A percentile compares a stretch with the other conserved stretches of the same genome.
phyloP scores from a whole-genome alignment of 1,140 invertebrate genomes.

The Acromyrmex heyeri region DNA sequence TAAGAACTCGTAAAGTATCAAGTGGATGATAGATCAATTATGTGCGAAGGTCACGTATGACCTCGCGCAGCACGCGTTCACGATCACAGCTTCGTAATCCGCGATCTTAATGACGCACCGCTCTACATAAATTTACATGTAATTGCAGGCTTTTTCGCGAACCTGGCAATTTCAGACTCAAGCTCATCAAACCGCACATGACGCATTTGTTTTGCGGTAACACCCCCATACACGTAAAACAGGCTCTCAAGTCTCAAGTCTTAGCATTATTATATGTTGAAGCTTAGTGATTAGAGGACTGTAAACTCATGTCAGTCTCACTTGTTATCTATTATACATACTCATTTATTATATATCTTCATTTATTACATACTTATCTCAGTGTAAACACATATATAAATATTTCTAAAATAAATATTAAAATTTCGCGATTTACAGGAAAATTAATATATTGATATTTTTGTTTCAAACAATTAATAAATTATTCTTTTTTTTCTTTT shows the following conservation, averaged over 20 bases:
- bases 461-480: not conserved
- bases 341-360: not conserved
- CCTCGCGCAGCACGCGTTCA: constrained; percentile 44
- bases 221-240: constrained; percentile 44
- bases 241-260: constrained; percentile 43
- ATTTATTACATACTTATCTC: not conserved
- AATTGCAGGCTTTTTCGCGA: constrained; percentile 79
- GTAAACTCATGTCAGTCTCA: constrained; percentile 8
- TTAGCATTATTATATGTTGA: constrained; percentile 26
- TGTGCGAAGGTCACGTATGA: constrained; percentile 19
- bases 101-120: constrained; percentile 83
- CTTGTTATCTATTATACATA: not conserved
- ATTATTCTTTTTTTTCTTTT: not conserved
- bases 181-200: constrained; percentile 8
- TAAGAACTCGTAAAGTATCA: constrained; percentile 21
- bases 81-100: constrained; percentile 74
- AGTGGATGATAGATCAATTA: constrained; percentile 50
- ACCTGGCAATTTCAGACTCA: constrained; percentile 62
- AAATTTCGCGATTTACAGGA: not conserved
- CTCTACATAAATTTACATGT: constrained; percentile 85
- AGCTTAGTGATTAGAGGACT: not conserved
- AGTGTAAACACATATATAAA: not conserved
- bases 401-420: not conserved
- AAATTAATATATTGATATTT: not conserved
- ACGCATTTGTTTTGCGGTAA: constrained; percentile 48